Conservation (phyloP, 2,888 invertebrate genomes). For the Anodontia alba region DNA sequence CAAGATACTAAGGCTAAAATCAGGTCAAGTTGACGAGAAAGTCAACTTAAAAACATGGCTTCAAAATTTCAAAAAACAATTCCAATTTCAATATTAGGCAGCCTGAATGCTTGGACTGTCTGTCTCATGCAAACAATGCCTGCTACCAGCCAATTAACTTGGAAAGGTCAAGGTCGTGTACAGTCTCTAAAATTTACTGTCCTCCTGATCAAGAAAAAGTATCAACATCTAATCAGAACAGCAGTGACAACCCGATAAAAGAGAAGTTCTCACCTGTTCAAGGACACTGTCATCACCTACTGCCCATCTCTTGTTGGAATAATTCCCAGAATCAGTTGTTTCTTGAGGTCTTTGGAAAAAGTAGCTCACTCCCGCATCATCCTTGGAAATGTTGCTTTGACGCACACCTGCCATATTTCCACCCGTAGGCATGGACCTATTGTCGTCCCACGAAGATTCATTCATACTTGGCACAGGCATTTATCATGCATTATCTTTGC, state of each 20-base stretch:
- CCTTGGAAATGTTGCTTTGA: slow-evolving; percentile 87
- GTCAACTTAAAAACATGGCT: too few species aligned
- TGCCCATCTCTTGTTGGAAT: slow-evolving; percentile 89
- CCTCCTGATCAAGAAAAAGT: too few species aligned
- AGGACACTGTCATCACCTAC: slow-evolving; percentile 94
- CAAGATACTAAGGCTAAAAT: too few species aligned
- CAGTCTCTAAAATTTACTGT: slow-evolving; percentile 12
- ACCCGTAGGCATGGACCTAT: slow-evolving; percentile 75
- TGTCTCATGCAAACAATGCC: slow-evolving; percentile 17
- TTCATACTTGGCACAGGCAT: slow-evolving; percentile 83
- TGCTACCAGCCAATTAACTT: slow-evolving; percentile 28
- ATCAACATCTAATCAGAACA: background rate
- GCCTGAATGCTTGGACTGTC: too few species aligned
- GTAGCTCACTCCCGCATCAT: slow-evolving; percentile 97
- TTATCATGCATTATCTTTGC: slow-evolving; percentile 73
- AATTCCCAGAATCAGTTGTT: slow-evolving; percentile 90
- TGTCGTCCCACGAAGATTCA: slow-evolving; percentile 83
- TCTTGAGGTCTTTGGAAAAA: slow-evolving; percentile 94
- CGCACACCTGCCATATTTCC: slow-evolving; percentile 76
- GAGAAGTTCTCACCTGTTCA: slow-evolving; percentile 84
- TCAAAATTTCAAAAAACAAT: too few species aligned
- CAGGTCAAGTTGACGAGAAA: too few species aligned
- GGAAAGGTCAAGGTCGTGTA: slow-evolving; percentile 33
- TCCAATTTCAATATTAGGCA: too few species aligned
- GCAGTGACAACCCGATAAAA: slow-evolving; percentile 11